phyloP scores from a whole-genome alignment of 2,888 invertebrate genomes.

The Apomyelois bistriatella region DNA sequence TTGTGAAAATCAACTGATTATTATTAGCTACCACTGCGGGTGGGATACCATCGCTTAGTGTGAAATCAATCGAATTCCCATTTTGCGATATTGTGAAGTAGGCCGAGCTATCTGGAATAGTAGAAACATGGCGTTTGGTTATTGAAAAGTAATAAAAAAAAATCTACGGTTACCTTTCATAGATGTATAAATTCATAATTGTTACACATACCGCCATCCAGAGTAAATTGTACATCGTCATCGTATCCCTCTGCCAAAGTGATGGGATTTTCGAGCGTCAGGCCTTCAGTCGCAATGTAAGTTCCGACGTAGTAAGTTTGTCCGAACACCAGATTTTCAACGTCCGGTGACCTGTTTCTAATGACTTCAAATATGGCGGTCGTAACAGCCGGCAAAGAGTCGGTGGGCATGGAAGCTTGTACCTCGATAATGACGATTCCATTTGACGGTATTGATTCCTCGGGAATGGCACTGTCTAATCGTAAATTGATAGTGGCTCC shows the following conservation, averaged over 20 bases:
- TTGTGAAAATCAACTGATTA: not conserved
- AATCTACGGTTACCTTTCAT: too few species aligned
- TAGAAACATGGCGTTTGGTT: not conserved
- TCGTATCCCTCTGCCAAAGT: conserved; percentile 31
- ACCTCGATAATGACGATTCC: conserved; percentile 26
- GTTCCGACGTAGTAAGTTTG: conserved; percentile 34
- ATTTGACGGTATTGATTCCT: conserved; percentile 23
- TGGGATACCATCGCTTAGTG: not conserved
- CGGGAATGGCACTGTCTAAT: conserved; percentile 21
- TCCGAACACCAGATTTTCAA: conserved; percentile 25
- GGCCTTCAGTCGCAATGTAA: conserved; percentile 25
- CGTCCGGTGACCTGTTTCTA: not conserved
- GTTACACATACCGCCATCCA: conserved; percentile 33
- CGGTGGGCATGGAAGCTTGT: conserved; percentile 23
- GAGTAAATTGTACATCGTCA: conserved; percentile 26
- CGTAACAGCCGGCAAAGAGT: conserved; percentile 20
- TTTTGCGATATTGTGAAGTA: not conserved
- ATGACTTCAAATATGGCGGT: conserved; percentile 20
- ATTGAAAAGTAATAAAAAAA: too few species aligned
- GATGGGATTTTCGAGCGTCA: conserved; percentile 28
- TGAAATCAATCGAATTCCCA: not conserved
- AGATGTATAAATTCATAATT: not conserved
- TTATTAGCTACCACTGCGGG: not conserved
- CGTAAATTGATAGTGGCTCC: conserved; percentile 21
- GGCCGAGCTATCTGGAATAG: not conserved